Conservation (phyloP, 2,113 vertebrate species). For the Sylvietta virens region DNA sequence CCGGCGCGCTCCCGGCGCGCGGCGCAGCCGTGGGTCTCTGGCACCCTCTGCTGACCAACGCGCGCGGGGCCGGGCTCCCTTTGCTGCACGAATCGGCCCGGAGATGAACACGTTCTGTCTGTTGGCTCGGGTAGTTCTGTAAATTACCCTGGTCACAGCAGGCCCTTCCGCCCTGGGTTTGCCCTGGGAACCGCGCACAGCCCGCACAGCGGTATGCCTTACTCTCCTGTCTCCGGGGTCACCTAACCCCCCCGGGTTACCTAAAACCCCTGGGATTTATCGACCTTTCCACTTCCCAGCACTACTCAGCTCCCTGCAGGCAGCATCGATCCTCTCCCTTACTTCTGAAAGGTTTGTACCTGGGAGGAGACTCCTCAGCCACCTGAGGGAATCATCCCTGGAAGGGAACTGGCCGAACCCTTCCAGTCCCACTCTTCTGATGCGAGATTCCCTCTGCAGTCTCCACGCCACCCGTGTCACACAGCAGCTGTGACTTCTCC, state of each 20-base stretch:
- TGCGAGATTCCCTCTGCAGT: background rate
- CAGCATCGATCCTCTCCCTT: background rate
- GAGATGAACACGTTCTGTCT: background rate
- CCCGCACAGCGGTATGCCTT: fast-evolving
- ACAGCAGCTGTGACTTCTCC: background rate
- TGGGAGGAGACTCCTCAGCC: background rate
- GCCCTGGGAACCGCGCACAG: background rate
- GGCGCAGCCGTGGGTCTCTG: constrained; percentile 1
- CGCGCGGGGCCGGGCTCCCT: background rate
- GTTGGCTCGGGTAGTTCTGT: background rate
- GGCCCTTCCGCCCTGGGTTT: no score
- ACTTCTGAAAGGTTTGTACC: background rate
- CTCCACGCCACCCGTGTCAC: fast-evolving
- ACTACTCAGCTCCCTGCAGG: background rate
- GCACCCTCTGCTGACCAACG: constrained; percentile 60
- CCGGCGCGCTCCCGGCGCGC: background rate
- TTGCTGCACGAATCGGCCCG: background rate
- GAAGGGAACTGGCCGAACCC: fast-evolving
- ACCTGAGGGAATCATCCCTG: background rate
- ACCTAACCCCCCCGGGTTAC: background rate
- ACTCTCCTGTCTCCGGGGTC: background rate
- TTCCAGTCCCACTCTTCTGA: background rate
- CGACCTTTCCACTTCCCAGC: background rate
- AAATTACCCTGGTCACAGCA: background rate
- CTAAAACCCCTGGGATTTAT: background rate